phyloP scores from a whole-genome alignment of 2,888 invertebrate genomes.

The Pseudococcus longispinus region DNA sequence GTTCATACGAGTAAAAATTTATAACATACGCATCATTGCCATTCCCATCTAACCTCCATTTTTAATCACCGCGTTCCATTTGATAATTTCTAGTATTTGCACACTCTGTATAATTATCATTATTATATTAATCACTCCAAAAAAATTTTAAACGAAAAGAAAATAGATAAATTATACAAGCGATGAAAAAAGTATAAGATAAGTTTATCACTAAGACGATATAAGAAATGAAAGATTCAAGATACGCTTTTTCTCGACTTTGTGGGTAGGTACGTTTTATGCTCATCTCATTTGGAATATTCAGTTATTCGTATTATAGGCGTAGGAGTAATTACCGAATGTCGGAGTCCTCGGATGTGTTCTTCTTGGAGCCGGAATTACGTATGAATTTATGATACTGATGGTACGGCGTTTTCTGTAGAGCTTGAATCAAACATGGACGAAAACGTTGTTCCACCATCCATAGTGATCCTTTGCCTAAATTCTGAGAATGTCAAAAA shows the following conservation, averaged over 20 bases:
- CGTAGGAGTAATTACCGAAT: slow-evolving; percentile 43
- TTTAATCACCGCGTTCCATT: slow-evolving; percentile 25
- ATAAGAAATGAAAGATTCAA: background rate
- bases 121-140: background rate
- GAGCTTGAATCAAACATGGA: slow-evolving; percentile 85
- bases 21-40: slow-evolving; percentile 47
- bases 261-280: no score
- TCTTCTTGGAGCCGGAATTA: slow-evolving; percentile 56
- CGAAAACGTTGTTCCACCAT: slow-evolving; percentile 93
- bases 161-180: slow-evolving; percentile 58
- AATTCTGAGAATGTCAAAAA: slow-evolving; percentile 68
- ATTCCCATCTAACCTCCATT: slow-evolving; percentile 52
- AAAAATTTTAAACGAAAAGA: background rate
- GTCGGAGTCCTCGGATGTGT: slow-evolving; percentile 17
- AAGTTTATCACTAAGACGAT: background rate
- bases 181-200: background rate
- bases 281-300: background rate
- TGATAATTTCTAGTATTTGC: background rate
- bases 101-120: slow-evolving; percentile 58
- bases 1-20: background rate
- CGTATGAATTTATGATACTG: slow-evolving; percentile 55
- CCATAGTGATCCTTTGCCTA: slow-evolving; percentile 95
- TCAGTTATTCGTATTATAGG: slow-evolving; percentile 12
- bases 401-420: slow-evolving; percentile 82
- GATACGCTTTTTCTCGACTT: background rate